Evolutionary conservation across 1,140 invertebrate genomes (phyloP), one percentile per base, ranked within the genome.

Genomic region (Bombyx mandarina): DNA sequence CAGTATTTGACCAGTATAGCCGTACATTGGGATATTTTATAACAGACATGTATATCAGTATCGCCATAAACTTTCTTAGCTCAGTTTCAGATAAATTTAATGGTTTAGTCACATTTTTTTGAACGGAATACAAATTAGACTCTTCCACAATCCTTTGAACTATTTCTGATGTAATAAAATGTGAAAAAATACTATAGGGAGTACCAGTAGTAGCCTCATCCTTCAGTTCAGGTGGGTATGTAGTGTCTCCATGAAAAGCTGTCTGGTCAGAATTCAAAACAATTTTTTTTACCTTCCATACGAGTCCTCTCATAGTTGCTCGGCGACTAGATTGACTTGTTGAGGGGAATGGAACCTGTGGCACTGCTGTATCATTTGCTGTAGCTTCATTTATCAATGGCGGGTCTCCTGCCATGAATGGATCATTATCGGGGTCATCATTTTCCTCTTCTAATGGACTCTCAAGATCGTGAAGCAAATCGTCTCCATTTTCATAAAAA

Each of bases 381-480:
- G 63, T 54, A 55, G 64, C 53, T 69, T 69, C 67, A 69, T 69
- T 65, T 66, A 66, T 69, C 64, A 69, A 69, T 69, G 64, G 67
- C 54, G 67, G 64, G 62, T 69, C 67, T 69, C 54, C 67, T 69
- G 66, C 45, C 45, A 46, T 46, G 45, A 46, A 12, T 57, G 67
- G 67, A 69, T 69, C 67, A 69, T 69, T 58, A 66, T 60, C 59
- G 54, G 53, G 54, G 53, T 69, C 68, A 70, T 67, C 62, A 57
- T 70, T 56, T 67, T 70, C 68, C 65, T 67, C 68, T 59, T 70
- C 62, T 70, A 70, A 54, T 57, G 54, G 62, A 63, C 61, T 71
- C 69, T 71, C 69, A 68, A 71, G 66, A 71, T 67, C 63, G 66
- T 71, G 63, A 68, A 60, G 69, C 56, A 71, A 71, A 66, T 68